Evolutionary conservation across 2,888 invertebrate species (phyloP), one percentile per base, ranked within the genome.

Genomic region (Galeruca laticollis): DNA sequence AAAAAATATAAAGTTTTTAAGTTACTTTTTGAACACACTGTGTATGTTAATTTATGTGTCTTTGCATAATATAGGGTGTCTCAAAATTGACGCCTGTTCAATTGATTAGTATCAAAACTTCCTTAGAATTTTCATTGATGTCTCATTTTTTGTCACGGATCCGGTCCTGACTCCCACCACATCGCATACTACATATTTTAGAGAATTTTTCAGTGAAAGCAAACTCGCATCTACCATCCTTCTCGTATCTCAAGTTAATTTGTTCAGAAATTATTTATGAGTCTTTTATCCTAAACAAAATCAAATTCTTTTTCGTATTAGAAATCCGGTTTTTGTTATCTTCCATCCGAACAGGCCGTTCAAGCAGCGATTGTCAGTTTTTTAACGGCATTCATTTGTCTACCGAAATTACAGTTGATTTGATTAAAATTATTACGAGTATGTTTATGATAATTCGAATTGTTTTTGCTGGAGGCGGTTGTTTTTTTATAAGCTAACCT

Each of bases 371-470:
- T 75, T 73, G 73, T 75, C 75, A 73, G 75, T 64, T 75, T 73
- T 72, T 74, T 74, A 75, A 74, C 75, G 69, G 73, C 73, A 62
- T 75, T 71, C 75, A 75, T 75, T 74, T 74, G 75, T 73, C 73
- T 71, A 71, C 68, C 67, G 68, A 72, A 74, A 74, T 74, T 71
- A 74, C 74, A 60, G 68, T 66, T 70, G 74, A 74, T 70, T 74
- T 67, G 72, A 72, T 74, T 74, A 70, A 70, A 70, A 68, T 73
- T 72, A 66, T 74, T 72, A 49, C 49, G 49, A 49, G 64, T 64
- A 56, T 64, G 64, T 37, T 35, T 60, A 59, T 61, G 37, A 60
- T 68, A 60, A 43, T 31, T 67, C 54, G 51, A 56, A 70, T 59
- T 59, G 61, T 33, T 43, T 31, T 64, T 31, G 43, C 26, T 21